Base-by-base conservation (phyloP, 2,113 vertebrate genomes). In the Dendrocopos noguchii region DNA sequence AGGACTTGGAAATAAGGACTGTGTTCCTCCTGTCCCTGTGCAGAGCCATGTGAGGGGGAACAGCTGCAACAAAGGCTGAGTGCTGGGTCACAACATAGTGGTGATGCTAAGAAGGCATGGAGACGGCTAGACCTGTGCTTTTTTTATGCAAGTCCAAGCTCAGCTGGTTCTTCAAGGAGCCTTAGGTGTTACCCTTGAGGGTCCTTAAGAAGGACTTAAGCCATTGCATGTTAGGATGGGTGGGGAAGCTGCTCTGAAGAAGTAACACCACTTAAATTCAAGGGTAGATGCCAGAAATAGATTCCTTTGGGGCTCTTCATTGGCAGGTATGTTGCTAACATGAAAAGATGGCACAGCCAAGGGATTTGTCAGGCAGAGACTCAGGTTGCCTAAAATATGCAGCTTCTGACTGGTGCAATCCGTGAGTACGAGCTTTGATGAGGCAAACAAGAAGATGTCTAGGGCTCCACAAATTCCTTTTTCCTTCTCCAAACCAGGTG, bases 331-430 rank as follows among this genome's bases (percentile, higher is more conserved):
- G 20, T 71, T 5, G 12, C 14, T 65, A 31, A 19, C 52, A 44
- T 1, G 7, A 55, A 33, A 68, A 46, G 55, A 21, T 34, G 46
- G 27, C n/a, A 39, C 29, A 61, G 82, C 7, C 1, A 1, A 25
- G 46, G 31, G 31, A 11, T 50, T 72, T 76, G 39, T 25, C 19
- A 20, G 10, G 10, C 31, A 59, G 21, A 76, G 39, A 10, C 19
- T 68, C 15, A 21, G 16, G 13, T 33, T 80, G 27, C 17, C 39
- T 63, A 39, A 68, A 90, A 25, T 77, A 66, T 18, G 6, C 34
- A 29, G 7, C 10, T 84, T 79, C 65, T 1, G 4, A 21, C 22
- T 52, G 31, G 18, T 0, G 0, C 0, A 0, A 16, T 20, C 34
- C 2, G 5, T 16, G 63, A 34, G 31, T 66, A 50, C 80, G 52